phyloP scores from a whole-genome alignment of 1,140 invertebrate species.

The Parasteatoda tepidariorum region DNA sequence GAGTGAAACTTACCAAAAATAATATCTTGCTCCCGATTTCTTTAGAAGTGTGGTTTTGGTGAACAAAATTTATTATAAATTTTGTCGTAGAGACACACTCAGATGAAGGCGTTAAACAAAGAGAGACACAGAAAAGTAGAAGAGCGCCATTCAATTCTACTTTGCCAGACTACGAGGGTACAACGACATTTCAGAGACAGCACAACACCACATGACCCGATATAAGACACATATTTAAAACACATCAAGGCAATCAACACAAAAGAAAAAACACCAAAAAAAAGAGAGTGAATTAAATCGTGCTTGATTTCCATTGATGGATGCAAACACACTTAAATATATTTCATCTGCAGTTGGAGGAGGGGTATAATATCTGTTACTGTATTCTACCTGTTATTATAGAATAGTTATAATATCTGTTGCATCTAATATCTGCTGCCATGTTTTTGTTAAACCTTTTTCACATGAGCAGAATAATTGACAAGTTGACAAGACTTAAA shows the following conservation, averaged over 20 bases:
- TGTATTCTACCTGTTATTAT: no score
- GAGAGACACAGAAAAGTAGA: slow-evolving; percentile 46
- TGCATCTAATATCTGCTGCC: no score
- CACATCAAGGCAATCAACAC: slow-evolving; percentile 12
- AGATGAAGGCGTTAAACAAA: slow-evolving; percentile 26
- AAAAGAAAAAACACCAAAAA: slow-evolving; percentile 9
- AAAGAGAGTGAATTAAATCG: not conserved
- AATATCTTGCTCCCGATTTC: not conserved
- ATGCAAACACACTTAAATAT: slow-evolving; percentile 9
- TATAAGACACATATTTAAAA: slow-evolving; percentile 15
- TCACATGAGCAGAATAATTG: no score
- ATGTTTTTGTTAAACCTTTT: no score
- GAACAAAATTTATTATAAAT: not conserved
- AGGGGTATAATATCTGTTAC: no score
- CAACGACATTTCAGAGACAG: not conserved
- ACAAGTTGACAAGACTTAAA: no score
- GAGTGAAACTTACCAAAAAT: slow-evolving; percentile 8
- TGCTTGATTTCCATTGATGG: no score
- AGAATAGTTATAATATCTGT: no score
- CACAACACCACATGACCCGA: slow-evolving; percentile 43
- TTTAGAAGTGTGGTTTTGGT: not conserved
- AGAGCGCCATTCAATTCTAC: slow-evolving; percentile 53
- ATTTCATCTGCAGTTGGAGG: no score
- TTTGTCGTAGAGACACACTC: slow-evolving; percentile 8
- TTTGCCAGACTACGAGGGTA: slow-evolving; percentile 43